Evolutionary conservation across 2,797 vertebrate species (phyloP), one percentile per base, ranked within the genome.

Genomic region (Rhinoraja longicauda): DNA sequence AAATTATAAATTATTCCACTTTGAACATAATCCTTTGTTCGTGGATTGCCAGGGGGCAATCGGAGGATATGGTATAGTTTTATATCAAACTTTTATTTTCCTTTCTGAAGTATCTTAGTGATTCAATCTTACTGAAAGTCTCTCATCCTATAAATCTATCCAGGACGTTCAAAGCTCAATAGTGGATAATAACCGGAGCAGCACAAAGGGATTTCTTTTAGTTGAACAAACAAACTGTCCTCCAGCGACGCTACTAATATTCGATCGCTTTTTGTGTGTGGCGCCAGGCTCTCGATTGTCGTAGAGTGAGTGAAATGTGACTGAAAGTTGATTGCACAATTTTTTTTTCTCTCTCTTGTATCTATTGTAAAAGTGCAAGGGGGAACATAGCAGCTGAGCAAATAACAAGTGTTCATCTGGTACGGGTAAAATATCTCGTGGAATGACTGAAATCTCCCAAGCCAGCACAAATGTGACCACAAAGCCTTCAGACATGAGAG

Each of bases 141-240:
- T 19, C n/a, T 67, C 15, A 57, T 67, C 17, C n/a, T 36, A 88
- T 88, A 67, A 67, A 88, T 32, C 19, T 24, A 88, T 36, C 84
- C n/a, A 67, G 17, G 19, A 67, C 1, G 84, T 67, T 88, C 59
- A 88, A 88, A 88, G n/a, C 59, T 32, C 84, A 88, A 21, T 32
- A 24, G 59, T 32, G 7, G 32, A 88, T 67, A 4, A 36, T 3
- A n/a, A 88, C 67, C 62, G 62, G 21, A 10, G 62, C 84, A 88
- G 62, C 84, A 88, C 84, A 88, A 88, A 88, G 84, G 84, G 59
- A 67, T 67, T 88, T 67, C 19, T 88, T 88, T 88, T 67, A 88
- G n/a, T 88, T 88, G 84, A 88, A 88, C 32, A 88, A 36, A 21
- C 59, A 88, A 53, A 36, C 29, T 4, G 7, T 4, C 36, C n/a